Base-by-base conservation (phyloP, 1,140 invertebrate genomes). In the Drepana arcuata region DNA sequence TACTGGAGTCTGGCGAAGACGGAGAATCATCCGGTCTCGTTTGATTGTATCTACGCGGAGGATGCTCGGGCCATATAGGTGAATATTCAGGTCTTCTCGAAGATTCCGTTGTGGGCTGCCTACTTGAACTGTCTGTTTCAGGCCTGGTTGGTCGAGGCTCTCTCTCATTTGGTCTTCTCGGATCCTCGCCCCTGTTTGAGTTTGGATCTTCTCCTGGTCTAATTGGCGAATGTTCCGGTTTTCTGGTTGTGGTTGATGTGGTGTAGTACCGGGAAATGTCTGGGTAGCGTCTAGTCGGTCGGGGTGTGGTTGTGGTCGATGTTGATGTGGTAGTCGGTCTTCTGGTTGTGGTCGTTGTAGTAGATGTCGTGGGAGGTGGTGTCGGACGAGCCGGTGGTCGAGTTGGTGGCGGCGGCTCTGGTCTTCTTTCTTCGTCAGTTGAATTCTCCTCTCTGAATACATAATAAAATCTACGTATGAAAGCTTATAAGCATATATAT, bases 361-460 rank as follows among this genome's bases (percentile, higher is more conserved):
- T 23, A n/a, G 38, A 34, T 18, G 36, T 41, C 12, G 33, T 29
- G 5, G 47, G 34, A 9, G 39, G 29, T 7, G 35, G 18, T 7
- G 18, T 26, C 5, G 21, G 15, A 10, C 37, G 18, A 16, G 28
- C 7, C 11, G 28, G 12, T 43, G 27, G 41, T 23, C 9, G 12
- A 16, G 16, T 34, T 18, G 11, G 16, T 13, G 7, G 18, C 7
- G 7, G 34, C 14, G 15, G 34, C 5, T 30, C 31, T 16, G 29
- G 26, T 16, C n/a, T 25, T 31, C 14, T 27, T 10, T 29, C 30
- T 12, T 33, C 12, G 18, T 41, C 34, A 10, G 43, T 41, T 11
- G 37, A 14, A 9, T 46, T 36, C 15, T 48, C 38, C 18, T 48
- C 44, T 12, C 44, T 48, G 34, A 13, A 29, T 5, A 21, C 9